These are phyloP conservation scores for Campoletis raptor DNA, from an alignment of 2,888 invertebrate genomes.

Conservation along the genomic window DNA sequence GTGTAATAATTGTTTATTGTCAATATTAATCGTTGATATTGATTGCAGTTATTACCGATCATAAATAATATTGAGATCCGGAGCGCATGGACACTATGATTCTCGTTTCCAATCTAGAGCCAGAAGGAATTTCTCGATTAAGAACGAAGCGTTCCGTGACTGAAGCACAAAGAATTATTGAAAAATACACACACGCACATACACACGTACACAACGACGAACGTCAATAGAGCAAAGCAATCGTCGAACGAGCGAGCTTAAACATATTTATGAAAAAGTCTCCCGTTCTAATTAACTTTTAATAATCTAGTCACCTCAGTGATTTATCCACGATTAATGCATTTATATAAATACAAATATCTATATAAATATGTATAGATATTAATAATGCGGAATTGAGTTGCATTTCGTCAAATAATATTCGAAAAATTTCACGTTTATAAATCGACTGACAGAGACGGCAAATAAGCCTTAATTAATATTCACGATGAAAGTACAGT, in stretches of 20 bases:
- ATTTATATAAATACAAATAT: constrained; percentile 25
- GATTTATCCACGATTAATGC: constrained; percentile 36
- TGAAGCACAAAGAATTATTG: constrained; percentile 28
- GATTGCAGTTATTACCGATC: constrained; percentile 5
- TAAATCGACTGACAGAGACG: constrained; percentile 29
- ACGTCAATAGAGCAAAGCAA: constrained; percentile 69
- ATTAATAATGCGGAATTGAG: constrained; percentile 45
- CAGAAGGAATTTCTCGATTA: constrained; percentile 53
- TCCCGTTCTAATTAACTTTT: constrained; percentile 41
- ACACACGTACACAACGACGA: constrained; percentile 64
- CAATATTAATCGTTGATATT: constrained; percentile 6
- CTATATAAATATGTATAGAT: constrained; percentile 7
- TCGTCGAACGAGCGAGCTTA: constrained; percentile 61
- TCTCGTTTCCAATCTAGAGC: constrained; percentile 8
- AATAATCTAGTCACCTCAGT: constrained; percentile 59
- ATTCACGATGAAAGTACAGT: constrained; percentile 35
- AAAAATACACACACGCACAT: neutral
- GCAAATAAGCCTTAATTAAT: neutral
- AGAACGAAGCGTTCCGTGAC: constrained; percentile 55
- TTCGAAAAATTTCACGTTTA: constrained; percentile 4
- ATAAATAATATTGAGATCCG: neutral
- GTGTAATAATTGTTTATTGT: neutral
- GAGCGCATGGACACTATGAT: neutral
- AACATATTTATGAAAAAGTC: constrained; percentile 2
- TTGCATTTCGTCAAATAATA: constrained; percentile 37